Conservation (phyloP, 2,113 vertebrate genomes). For the Hemibagrus wyckioides region DNA sequence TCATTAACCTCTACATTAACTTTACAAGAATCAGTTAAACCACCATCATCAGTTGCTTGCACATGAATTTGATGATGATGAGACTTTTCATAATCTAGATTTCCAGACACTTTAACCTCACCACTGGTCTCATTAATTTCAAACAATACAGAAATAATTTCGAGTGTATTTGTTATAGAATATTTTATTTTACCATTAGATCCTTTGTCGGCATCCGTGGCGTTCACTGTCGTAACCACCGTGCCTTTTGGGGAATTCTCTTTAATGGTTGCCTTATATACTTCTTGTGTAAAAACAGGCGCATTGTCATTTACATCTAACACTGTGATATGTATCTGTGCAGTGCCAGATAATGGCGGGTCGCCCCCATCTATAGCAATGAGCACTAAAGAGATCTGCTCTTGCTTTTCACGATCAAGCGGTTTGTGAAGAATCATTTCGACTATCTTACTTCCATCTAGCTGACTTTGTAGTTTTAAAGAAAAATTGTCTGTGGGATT, state of each 20-base stretch:
- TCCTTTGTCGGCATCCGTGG: conserved; percentile 69
- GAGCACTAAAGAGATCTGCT: conserved; percentile 50
- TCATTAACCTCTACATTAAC: conserved; percentile 65
- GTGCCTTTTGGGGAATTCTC: conserved; percentile 66
- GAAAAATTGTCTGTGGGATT: conserved; percentile 65
- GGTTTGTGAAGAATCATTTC: conserved; percentile 65
- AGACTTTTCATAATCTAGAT: conserved; percentile 67
- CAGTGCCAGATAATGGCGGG: conserved; percentile 57
- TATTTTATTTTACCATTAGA: conserved; percentile 65
- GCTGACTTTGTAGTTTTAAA: conserved; percentile 59
- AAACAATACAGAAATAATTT: conserved; percentile 56
- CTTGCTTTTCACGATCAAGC: conserved; percentile 60
- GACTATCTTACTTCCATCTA: conserved; percentile 57
- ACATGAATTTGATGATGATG: conserved; percentile 65
- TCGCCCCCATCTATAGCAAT: conserved; percentile 59
- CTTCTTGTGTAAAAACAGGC: conserved; percentile 14
- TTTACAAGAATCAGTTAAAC: conserved; percentile 66
- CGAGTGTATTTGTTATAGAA: conserved; percentile 61
- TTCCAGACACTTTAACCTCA: conserved; percentile 28
- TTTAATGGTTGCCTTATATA: conserved; percentile 52
- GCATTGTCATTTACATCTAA: conserved; percentile 65
- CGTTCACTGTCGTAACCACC: conserved; percentile 58
- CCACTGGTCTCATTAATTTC: conserved; percentile 57
- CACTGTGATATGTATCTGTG: conserved; percentile 55
- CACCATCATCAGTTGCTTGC: conserved; percentile 67